Evolutionary conservation across 2,888 invertebrate genomes (phyloP).

Genomic region (Rhagonycha lutea): DNA sequence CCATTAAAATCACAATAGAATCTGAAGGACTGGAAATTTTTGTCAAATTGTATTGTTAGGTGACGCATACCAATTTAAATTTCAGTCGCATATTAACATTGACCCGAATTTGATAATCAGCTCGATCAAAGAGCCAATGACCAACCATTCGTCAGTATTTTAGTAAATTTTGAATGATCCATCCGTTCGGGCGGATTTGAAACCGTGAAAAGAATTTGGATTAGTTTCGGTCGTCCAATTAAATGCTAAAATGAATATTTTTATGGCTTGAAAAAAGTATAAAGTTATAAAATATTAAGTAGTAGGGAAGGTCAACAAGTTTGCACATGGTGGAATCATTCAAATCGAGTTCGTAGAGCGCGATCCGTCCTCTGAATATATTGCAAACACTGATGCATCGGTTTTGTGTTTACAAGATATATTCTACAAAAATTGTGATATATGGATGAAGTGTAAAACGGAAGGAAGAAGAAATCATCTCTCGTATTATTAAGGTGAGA

Average conservation of each 20-base stretch:
- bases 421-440: not conserved
- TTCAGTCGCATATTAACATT: not conserved
- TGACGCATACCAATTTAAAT: not conserved
- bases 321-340: conserved; percentile 37
- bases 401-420: not conserved
- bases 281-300: conserved; percentile 5
- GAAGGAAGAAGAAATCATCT: not conserved
- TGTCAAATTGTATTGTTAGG: not conserved
- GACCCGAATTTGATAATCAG: not conserved
- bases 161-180: not conserved
- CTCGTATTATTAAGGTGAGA: not conserved
- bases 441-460: not conserved
- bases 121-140: not conserved
- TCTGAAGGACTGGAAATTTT: not conserved
- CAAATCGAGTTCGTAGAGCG: conserved; percentile 30
- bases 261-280: not conserved
- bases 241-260: not conserved
- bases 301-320: conserved; percentile 43
- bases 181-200: not conserved
- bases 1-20: not conserved
- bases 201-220: not conserved
- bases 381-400: not conserved
- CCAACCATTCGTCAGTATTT: not conserved
- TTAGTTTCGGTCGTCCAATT: not conserved
- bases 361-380: conserved; percentile 8